These are phyloP conservation scores for Alces alces DNA, from an alignment of 2,113 vertebrate species.

Conservation along the genomic window DNA sequence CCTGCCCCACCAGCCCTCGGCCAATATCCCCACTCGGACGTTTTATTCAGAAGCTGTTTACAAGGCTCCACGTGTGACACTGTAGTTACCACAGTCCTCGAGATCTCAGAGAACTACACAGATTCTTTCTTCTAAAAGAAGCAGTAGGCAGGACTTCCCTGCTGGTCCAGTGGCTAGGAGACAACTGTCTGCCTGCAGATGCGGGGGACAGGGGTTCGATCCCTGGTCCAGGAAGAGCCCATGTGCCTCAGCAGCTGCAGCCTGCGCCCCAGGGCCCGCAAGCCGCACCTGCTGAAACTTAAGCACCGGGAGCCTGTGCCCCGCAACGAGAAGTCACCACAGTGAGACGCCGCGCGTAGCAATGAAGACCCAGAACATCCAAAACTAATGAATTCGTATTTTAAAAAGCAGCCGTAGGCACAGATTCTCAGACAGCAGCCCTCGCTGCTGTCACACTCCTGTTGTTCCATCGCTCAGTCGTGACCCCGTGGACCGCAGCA, in stretches of 20 bases:
- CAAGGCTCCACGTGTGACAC: not conserved
- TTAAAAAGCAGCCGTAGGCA: not conserved
- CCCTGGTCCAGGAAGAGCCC: not conserved
- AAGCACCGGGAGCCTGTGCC: not conserved
- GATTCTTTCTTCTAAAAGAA: not conserved
- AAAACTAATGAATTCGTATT: accelerated
- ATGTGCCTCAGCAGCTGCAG: not conserved
- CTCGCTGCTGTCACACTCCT: accelerated
- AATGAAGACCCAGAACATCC: not conserved
- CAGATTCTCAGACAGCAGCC: not conserved
- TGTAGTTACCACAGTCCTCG: not conserved
- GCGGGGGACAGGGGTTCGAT: not conserved
- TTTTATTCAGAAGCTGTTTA: not conserved
- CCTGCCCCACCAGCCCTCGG: not conserved
- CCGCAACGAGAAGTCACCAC: not conserved
- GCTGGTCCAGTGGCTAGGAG: not conserved
- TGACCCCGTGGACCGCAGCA: not conserved
- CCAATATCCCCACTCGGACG: not conserved
- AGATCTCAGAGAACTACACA: not conserved
- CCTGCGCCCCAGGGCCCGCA: not conserved
- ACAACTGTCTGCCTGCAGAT: not conserved
- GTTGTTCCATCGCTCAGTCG: not conserved
- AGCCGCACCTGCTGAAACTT: not conserved
- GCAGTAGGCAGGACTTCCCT: not conserved
- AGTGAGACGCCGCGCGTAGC: accelerated